Evolutionary conservation across 2,113 vertebrate species (phyloP).

Genomic region (Pelobates fuscus): DNA sequence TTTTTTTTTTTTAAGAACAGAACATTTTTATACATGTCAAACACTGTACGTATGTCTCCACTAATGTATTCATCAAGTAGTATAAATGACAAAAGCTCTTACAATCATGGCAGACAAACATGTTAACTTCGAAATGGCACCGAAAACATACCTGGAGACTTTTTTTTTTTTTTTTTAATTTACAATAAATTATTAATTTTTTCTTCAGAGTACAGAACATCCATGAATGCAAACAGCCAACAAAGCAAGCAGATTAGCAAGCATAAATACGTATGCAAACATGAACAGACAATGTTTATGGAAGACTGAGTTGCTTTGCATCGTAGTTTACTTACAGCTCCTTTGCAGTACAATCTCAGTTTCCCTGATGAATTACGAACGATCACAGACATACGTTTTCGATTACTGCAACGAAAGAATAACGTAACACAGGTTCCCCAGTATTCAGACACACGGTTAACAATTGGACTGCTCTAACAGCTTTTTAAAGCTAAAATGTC

Average conservation of each 20-base stretch:
- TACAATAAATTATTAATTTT: too few relatives aligned
- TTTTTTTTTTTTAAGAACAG: too few relatives aligned
- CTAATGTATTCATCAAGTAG: too few relatives aligned
- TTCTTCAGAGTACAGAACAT: neutral
- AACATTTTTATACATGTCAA: too few relatives aligned
- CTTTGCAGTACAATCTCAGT: constrained; percentile 98
- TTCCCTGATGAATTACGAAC: constrained; percentile 93
- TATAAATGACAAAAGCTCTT: too few relatives aligned
- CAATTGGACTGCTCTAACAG: too few relatives aligned
- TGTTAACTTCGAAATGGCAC: too few relatives aligned
- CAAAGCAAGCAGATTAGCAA: neutral
- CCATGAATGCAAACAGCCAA: neutral
- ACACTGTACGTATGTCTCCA: too few relatives aligned
- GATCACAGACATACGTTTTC: constrained; percentile 98
- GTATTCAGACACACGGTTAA: neutral
- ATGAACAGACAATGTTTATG: neutral
- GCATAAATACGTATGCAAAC: neutral
- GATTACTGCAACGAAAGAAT: constrained; percentile 69
- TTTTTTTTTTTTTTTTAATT: too few relatives aligned
- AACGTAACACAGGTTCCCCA: neutral
- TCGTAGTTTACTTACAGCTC: constrained; percentile 87
- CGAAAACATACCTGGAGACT: too few relatives aligned
- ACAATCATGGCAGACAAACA: too few relatives aligned
- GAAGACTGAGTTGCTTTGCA: constrained; percentile 11
- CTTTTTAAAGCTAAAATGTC: too few relatives aligned